These are phyloP conservation scores for Dinoponera quadriceps DNA, from an alignment of 1,140 invertebrate species.

Conservation along the genomic window DNA sequence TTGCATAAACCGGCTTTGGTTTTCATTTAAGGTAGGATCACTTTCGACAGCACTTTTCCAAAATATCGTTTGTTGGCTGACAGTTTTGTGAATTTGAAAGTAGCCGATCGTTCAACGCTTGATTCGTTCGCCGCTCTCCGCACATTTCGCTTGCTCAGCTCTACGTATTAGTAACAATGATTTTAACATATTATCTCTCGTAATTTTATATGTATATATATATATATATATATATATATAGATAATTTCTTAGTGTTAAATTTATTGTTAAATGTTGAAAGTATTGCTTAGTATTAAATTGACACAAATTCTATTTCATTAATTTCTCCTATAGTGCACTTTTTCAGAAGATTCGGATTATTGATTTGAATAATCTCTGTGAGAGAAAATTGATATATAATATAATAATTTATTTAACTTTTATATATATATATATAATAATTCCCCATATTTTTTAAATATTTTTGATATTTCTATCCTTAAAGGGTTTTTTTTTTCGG, in stretches of 20 bases:
- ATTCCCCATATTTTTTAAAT: too few species aligned
- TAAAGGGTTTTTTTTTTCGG: background rate
- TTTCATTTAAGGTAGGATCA: background rate
- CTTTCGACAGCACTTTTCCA: slow-evolving; percentile 28
- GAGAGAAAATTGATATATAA: background rate
- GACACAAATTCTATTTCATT: background rate
- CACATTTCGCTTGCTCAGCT: background rate
- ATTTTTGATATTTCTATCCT: background rate
- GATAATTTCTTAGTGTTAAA: background rate
- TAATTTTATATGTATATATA: background rate
- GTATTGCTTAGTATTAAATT: background rate
- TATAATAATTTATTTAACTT: background rate
- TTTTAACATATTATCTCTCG: background rate
- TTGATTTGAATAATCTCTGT: too few species aligned
- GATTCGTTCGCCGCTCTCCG: background rate
- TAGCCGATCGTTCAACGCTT: background rate
- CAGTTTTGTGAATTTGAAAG: slow-evolving; percentile 29
- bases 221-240: background rate
- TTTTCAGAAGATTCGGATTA: too few species aligned
- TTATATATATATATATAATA: background rate
- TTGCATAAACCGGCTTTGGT: slow-evolving; percentile 31
- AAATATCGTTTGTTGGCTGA: slow-evolving; percentile 14
- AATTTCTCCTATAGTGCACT: too few species aligned
- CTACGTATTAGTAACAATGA: background rate
- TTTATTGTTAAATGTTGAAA: background rate